Percentiles rank a stretch among this genome's conserved stretches.
These are phyloP conservation scores for Andrena chrysosceles DNA, from an alignment of 2,888 invertebrate species.

Conservation along the genomic window DNA sequence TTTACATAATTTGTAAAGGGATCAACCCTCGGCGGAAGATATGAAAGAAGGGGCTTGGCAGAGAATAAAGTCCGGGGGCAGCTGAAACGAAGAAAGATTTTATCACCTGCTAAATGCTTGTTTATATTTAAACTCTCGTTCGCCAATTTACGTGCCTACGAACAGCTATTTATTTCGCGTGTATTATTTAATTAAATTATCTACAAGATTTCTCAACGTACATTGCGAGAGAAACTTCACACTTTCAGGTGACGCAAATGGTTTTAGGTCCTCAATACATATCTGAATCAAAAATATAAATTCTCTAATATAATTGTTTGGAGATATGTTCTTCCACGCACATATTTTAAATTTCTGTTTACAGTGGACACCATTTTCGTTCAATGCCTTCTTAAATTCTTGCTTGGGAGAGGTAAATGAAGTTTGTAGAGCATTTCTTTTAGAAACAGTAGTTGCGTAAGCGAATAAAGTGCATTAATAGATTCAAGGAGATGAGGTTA, in stretches of 20 bases:
- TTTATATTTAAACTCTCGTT: not conserved
- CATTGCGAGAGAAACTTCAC: too few species aligned
- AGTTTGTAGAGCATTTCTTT: not conserved
- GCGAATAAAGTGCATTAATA: not conserved
- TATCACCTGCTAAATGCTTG: not conserved
- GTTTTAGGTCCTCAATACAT: too few species aligned
- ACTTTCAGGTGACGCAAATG: too few species aligned
- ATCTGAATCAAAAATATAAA: too few species aligned
- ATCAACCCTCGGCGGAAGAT: constrained; percentile 31
- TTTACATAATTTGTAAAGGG: constrained; percentile 54
- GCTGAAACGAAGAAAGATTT: constrained; percentile 13
- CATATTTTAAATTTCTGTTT: too few species aligned
- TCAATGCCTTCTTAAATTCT: too few species aligned
- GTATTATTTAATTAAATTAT: too few species aligned
- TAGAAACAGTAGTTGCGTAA: not conserved
- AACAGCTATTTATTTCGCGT: not conserved
- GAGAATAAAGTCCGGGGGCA: constrained; percentile 10
- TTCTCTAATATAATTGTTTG: too few species aligned
- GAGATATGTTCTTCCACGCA: too few species aligned
- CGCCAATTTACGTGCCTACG: not conserved
- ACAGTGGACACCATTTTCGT: too few species aligned
- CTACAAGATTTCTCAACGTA: too few species aligned
- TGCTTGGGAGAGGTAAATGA: too few species aligned
- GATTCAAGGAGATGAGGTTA: not conserved
- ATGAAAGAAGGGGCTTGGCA: constrained; percentile 20